A percentile compares a stretch with the other conserved stretches of the same genome.
These are phyloP conservation scores for Monodelphis domestica DNA, from an alignment of 2,797 vertebrate species.

Conservation along the genomic window DNA sequence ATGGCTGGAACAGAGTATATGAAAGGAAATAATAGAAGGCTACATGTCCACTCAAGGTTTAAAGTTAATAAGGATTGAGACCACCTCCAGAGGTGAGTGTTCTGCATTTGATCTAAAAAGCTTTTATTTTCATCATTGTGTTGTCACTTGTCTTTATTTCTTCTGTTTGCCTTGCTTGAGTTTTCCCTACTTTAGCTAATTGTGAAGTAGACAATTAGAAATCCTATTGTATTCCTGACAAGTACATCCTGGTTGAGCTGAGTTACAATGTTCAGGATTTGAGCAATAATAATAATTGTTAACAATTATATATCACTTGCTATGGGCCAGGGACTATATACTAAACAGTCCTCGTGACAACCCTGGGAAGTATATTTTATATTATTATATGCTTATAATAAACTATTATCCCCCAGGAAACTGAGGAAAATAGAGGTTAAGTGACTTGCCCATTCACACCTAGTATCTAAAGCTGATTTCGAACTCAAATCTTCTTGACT, in stretches of 20 bases:
- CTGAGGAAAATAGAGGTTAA: background rate
- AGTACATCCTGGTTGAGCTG: background rate
- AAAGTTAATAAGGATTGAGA: background rate
- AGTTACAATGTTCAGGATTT: constrained; percentile 43
- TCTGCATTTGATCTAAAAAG: no score
- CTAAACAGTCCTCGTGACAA: background rate
- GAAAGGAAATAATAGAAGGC: background rate
- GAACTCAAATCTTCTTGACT: background rate
- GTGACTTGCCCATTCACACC: background rate
- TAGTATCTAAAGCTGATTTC: background rate
- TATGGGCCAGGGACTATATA: background rate
- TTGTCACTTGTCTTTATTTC: background rate
- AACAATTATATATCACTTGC: background rate
- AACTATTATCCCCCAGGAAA: background rate
- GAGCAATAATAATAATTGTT: background rate
- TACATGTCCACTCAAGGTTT: background rate
- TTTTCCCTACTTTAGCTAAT: constrained; percentile 6
- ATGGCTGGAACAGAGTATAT: background rate
- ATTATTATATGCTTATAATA: background rate
- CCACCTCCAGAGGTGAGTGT: background rate
- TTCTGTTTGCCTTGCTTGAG: background rate
- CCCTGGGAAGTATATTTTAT: background rate
- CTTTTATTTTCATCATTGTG: background rate
- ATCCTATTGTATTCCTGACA: constrained; percentile 26
- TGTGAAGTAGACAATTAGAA: constrained; percentile 19